Conservation (phyloP, 2,797 vertebrate species). For the Picus viridis region DNA sequence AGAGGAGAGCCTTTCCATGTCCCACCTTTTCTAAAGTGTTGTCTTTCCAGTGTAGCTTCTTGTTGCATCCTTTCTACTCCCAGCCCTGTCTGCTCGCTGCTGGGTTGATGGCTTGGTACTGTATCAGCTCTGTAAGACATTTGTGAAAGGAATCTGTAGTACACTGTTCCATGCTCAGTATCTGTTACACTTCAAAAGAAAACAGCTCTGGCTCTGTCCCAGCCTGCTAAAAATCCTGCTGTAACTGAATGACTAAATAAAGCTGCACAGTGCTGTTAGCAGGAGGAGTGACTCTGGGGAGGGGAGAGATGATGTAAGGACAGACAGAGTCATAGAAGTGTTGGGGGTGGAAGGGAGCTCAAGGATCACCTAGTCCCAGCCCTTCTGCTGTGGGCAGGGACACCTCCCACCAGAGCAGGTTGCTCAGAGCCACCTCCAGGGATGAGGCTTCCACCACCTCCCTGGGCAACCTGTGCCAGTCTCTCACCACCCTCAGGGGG, state of each 20-base stretch:
- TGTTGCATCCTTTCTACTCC: conserved; percentile 81
- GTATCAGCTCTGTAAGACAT: conserved; percentile 79
- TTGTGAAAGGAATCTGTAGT: conserved; percentile 78
- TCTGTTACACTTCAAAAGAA: conserved; percentile 72
- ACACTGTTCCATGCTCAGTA: conserved; percentile 77
- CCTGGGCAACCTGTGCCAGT: no score
- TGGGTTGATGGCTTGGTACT: conserved; percentile 79
- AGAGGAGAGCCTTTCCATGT: conserved; percentile 80
- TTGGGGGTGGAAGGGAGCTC: no score
- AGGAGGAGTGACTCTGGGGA: conserved; percentile 27
- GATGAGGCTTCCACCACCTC: no score
- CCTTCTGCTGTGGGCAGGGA: no score
- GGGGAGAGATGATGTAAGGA: not conserved
- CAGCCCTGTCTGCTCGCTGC: conserved; percentile 33
- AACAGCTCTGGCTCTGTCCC: conserved; percentile 71
- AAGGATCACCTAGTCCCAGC: no score
- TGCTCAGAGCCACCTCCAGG: no score
- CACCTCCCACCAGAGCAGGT: no score
- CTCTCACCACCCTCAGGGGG: no score
- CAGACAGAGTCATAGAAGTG: no score
- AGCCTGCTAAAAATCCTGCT: conserved; percentile 78
- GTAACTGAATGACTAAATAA: conserved; percentile 84
- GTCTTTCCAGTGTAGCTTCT: conserved; percentile 84
- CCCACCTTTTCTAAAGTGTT: conserved; percentile 85
- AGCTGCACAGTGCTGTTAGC: conserved; percentile 81